Evolutionary conservation across 2,113 vertebrate genomes (phyloP).

Genomic region (Rhegmatorhina hoffmannsi): DNA sequence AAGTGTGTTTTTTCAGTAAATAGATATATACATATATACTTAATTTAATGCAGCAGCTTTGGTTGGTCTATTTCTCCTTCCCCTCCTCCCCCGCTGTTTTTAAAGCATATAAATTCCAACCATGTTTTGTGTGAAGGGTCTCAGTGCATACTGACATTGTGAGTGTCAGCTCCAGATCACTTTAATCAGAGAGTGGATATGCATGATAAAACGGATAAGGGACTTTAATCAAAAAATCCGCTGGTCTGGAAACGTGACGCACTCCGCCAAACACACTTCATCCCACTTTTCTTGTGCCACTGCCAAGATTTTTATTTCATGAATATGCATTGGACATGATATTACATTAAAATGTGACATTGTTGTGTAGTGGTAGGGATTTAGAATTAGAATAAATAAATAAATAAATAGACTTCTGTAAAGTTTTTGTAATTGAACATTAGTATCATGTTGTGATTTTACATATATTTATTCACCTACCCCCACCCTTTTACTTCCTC

Average conservation of each 20-base stretch:
- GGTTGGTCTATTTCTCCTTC: constrained; percentile 14
- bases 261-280: constrained; percentile 96
- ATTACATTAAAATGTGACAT: constrained; percentile 91
- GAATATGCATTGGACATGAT: constrained; percentile 95
- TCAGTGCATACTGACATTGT: constrained; percentile 96
- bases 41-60: constrained; percentile 25
- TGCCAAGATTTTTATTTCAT: constrained; percentile 89
- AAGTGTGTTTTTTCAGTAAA: not conserved
- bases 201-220: constrained; percentile 99
- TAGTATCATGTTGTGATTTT: constrained; percentile 49
- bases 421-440: constrained; percentile 71
- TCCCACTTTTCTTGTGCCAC: constrained; percentile 86
- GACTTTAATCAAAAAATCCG: constrained; percentile 99
- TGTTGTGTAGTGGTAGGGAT: constrained; percentile 79
- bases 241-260: constrained; percentile 99
- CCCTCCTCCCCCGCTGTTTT: not conserved
- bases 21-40: not conserved
- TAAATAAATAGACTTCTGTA: constrained; percentile 49
- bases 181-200: constrained; percentile 99
- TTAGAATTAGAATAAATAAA: constrained; percentile 75
- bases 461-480: constrained; percentile 38
- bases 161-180: constrained; percentile 99
- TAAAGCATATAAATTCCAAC: constrained; percentile 89
- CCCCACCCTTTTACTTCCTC: not conserved
- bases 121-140: constrained; percentile 89